phyloP scores from a whole-genome alignment of 1,140 invertebrate genomes.

The Nephotettix cincticeps region DNA sequence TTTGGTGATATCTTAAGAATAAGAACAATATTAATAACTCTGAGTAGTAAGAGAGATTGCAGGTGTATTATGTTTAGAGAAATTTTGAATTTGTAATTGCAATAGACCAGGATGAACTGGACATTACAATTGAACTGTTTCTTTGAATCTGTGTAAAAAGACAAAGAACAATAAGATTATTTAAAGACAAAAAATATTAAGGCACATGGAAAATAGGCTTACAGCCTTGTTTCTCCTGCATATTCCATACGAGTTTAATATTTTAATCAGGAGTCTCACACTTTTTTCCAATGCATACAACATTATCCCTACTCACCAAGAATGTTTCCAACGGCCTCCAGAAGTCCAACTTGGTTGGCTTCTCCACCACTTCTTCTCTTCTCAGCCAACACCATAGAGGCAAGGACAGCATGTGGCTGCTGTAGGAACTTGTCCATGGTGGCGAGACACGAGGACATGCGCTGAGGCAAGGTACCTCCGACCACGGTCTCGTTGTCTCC shows the following conservation, averaged over 20 bases:
- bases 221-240: background rate
- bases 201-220: background rate
- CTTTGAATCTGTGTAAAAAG: too few relatives aligned
- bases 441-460: conserved; percentile 83
- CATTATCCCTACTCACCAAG: conserved; percentile 55
- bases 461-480: conserved; percentile 90
- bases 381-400: conserved; percentile 76
- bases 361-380: conserved; percentile 57
- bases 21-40: too few relatives aligned
- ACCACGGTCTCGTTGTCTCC: conserved; percentile 83
- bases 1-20: too few relatives aligned
- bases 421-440: conserved; percentile 87
- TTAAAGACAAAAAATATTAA: too few relatives aligned
- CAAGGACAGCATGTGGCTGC: conserved; percentile 80
- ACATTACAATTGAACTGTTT: too few relatives aligned
- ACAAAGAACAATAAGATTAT: too few relatives aligned
- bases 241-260: too few relatives aligned
- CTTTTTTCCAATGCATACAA: background rate
- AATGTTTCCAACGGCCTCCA: conserved; percentile 79
- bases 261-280: too few relatives aligned
- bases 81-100: too few relatives aligned
- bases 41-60: too few relatives aligned
- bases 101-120: too few relatives aligned
- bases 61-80: too few relatives aligned
- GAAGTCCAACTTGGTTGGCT: conserved; percentile 56